These are phyloP conservation scores for Fissipunctia ypsillon DNA, from an alignment of 2,888 invertebrate species.

Conservation along the genomic window DNA sequence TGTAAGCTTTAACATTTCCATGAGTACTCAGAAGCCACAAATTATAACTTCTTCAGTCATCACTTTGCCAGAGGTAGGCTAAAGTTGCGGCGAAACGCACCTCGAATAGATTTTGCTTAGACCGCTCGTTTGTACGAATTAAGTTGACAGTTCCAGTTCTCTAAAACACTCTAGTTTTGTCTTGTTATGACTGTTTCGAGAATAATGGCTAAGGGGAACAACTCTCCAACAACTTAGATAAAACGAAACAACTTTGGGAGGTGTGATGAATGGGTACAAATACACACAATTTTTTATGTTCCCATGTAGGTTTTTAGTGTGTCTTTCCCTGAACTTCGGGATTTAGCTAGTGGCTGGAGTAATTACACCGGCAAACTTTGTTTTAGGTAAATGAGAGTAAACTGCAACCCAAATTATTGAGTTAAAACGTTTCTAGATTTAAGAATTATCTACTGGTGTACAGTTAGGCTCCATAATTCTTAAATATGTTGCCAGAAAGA, in stretches of 20 bases:
- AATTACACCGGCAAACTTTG: neutral
- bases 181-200: slow-evolving; percentile 72
- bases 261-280: slow-evolving; percentile 64
- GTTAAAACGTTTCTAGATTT: neutral
- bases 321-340: neutral
- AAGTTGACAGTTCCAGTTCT: slow-evolving; percentile 75
- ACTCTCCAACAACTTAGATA: slow-evolving; percentile 51
- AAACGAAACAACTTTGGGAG: slow-evolving; percentile 40
- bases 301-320: neutral
- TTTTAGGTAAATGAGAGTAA: neutral
- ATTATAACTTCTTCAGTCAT: slow-evolving; percentile 3
- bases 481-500: neutral
- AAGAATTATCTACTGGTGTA: neutral
- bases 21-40: neutral
- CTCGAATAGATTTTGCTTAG: slow-evolving; percentile 60
- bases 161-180: slow-evolving; percentile 67
- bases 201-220: slow-evolving; percentile 57
- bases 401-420: neutral
- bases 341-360: neutral
- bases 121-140: slow-evolving; percentile 73
- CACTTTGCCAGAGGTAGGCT: neutral
- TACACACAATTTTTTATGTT: slow-evolving; percentile 43
- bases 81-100: slow-evolving; percentile 39
- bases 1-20: neutral
- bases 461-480: neutral